Evolutionary conservation across 2,113 vertebrate species (phyloP).

Genomic region (Muntiacus muntjak): DNA sequence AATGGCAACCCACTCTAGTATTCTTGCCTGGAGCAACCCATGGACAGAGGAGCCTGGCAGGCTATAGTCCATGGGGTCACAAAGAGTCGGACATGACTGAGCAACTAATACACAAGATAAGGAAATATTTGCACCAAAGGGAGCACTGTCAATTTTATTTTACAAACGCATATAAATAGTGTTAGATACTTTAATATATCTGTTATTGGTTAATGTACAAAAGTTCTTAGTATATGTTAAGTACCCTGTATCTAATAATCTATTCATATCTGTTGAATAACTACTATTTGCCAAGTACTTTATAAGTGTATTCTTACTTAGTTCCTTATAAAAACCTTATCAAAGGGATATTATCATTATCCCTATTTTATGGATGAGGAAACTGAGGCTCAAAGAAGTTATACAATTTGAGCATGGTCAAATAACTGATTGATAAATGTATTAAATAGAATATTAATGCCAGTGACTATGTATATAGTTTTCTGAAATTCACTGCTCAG

Average conservation of each 20-base stretch:
- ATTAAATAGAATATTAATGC: neutral
- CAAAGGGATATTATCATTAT: neutral
- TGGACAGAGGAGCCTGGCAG: neutral
- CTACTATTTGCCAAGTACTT: neutral
- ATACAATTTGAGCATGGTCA: neutral
- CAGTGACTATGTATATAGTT: neutral
- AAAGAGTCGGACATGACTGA: neutral
- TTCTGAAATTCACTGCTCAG: neutral
- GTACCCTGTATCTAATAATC: neutral
- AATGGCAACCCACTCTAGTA: neutral
- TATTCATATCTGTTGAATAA: neutral
- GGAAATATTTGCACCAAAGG: neutral
- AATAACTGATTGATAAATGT: neutral
- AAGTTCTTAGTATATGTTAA: neutral
- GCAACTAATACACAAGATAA: neutral
- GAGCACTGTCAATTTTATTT: neutral
- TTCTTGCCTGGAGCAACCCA: neutral
- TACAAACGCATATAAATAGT: neutral
- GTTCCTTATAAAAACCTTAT: neutral
- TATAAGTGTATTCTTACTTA: neutral
- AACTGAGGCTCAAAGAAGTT: neutral
- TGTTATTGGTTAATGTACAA: neutral
- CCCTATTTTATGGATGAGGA: neutral
- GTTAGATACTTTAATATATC: neutral
- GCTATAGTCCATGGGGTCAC: neutral